Percentiles rank a stretch among this genome's conserved stretches.
Conservation (phyloP, 1,140 invertebrate species). For the Episyrphus balteatus region DNA sequence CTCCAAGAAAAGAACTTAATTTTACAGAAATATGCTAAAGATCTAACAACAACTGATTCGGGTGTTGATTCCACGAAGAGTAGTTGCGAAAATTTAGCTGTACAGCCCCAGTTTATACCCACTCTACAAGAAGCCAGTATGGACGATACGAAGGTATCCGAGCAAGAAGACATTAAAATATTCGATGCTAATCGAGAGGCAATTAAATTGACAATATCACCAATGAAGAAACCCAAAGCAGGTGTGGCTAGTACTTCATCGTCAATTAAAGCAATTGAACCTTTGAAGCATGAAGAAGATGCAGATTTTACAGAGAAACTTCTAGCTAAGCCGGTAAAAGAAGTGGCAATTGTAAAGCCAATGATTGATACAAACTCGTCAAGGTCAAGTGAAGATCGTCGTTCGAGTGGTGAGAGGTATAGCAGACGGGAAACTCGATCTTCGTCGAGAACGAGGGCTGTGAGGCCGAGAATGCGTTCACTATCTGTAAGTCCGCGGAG, state of each 20-base stretch:
- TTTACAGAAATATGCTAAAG: slow-evolving; percentile 27
- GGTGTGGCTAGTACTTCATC: slow-evolving; percentile 3
- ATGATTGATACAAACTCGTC: slow-evolving; percentile 20
- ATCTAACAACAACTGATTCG: slow-evolving; percentile 9
- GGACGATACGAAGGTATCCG: background rate
- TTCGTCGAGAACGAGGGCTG: background rate
- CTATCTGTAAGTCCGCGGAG: slow-evolving; percentile 5
- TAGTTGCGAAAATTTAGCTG: background rate
- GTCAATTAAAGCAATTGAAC: background rate
- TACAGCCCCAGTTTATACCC: background rate
- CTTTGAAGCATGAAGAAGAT: background rate
- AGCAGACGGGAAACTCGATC: background rate
- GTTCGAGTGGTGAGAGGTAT: slow-evolving; percentile 1
- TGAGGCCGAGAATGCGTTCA: slow-evolving; percentile 11
- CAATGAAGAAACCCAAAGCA: slow-evolving; percentile 23
- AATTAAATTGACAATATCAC: slow-evolving; percentile 30
- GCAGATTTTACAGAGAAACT: slow-evolving; percentile 8
- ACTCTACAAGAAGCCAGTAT: slow-evolving; percentile 1
- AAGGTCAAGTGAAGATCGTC: slow-evolving; percentile 3
- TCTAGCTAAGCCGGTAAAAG: slow-evolving; percentile 13
- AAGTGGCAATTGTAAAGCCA: slow-evolving; percentile 31
- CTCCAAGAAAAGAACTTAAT: slow-evolving; percentile 29
- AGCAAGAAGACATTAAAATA: slow-evolving; percentile 18
- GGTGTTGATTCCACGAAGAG: background rate
- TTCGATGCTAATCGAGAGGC: slow-evolving; percentile 31